Evolutionary conservation across 2,113 vertebrate genomes (phyloP), one percentile per base, ranked within the genome.

Genomic region (Lycaon pictus): DNA sequence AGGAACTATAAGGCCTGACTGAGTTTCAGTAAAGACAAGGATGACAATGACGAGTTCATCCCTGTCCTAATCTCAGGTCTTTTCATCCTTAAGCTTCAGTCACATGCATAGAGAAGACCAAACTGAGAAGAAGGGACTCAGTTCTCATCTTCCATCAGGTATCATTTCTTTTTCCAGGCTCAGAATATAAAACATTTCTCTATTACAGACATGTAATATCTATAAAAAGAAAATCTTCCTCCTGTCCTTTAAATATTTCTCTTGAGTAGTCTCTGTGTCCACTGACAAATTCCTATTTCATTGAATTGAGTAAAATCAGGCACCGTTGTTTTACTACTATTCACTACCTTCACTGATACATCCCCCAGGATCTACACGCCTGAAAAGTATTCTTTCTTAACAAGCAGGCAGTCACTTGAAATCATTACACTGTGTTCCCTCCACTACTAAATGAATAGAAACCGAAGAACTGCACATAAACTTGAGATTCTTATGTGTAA

Each of bases 401-500:
- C 43, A 76, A 93, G 90, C 27, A 89, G 85, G 23, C 13, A 92
- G 80, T 82, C 29, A 48, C 19, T 93, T 60, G 81, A 58, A 62
- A 56, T 89, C 74, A 92, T 90, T 76, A 74, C 35, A 76, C 43
- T 90, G 63, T 96, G 69, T 95, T 95, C 76, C 92, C 95, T 97
- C 88, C 69, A 97, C 79, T 92, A 92, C 74, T 86, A 93, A 96
- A 71, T 74, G 88, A 96, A 62, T 56, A 93, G 69, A 93, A 85
- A 72, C 65, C 4, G 2, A 95, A 96, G 92, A 95, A 86, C 81
- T 97, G 83, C 92, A 96, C 92, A 97, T 95, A 92, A 95, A 96
- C 94, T 96, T 96, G 93, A 98, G 92, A 97, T 27, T 96, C 91
- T 93, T 92, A 93, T 69, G 90, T 98, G 96, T 96, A 97, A 98